Evolutionary conservation across 2,888 invertebrate species (phyloP), one percentile per base, ranked within the genome.

Genomic region (Acanthacorydalis orientalis): DNA sequence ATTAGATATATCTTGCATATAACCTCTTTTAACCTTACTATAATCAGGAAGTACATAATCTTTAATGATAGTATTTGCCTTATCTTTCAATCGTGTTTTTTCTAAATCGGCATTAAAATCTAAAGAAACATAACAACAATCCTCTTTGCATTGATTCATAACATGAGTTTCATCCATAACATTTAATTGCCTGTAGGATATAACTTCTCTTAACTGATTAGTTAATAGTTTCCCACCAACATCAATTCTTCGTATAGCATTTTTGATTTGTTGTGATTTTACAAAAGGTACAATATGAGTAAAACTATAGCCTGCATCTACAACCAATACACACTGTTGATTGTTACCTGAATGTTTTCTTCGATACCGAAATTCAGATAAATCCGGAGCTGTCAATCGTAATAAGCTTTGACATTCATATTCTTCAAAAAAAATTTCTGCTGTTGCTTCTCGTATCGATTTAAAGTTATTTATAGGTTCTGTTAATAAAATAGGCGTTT

Each of bases 161-260:
- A 98, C 93, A 67, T 88, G 93, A 0, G 95, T 93, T 65, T 98
- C 98, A 62, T 97, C 96, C 91, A 96, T 92, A 0, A 99, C 95
- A 70, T 98, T 91, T 41, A 97, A 67, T 61, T 97, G 96, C 39
- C 87, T 74, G 64, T 98, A 99, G 0, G 97, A 97, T 54, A 97
- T 80, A 12, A 96, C 78, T 65, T 98, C 98, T 64, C 98, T 99
- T 42, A 99, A 69, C 66, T 97, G 92, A 70, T 98, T 99, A 0
- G 97, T 98, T 50, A 98, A 64, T 9, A 67, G 49, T 58, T 99
- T 99, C 0, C 98, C 98, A 2, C 98, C 98, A 34, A 98, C 78
- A 68, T 96, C 91, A 50, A 98, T 83, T 53, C 97, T 75, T 55
- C 77, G 68, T 48, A 88, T 82, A 2, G 79, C 89, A 53, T 76